These are phyloP conservation scores for Melinopterus prodromus DNA, from an alignment of 2,888 invertebrate genomes.

Conservation along the genomic window DNA sequence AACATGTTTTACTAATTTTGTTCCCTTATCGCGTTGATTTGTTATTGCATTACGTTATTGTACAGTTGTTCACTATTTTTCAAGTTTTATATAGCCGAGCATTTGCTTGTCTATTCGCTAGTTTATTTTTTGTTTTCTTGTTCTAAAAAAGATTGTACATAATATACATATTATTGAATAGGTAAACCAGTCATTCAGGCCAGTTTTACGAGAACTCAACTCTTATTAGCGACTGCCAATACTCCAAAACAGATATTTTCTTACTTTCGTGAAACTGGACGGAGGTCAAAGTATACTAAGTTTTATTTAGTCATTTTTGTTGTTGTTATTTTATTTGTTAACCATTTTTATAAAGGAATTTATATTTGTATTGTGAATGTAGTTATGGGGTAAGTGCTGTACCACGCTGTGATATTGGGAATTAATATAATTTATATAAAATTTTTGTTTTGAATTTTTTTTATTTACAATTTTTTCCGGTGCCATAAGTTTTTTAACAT, in stretches of 20 bases:
- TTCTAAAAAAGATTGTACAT: neutral
- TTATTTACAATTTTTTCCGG: constrained; percentile 5
- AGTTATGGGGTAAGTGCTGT: constrained; percentile 8
- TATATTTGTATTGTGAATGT: constrained; percentile 31
- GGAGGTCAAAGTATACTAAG: constrained; percentile 10
- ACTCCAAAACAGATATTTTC: neutral
- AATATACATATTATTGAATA: neutral
- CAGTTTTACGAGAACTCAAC: neutral
- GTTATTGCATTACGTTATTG: constrained; percentile 31
- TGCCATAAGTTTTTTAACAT: constrained; percentile 12
- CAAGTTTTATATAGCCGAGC: neutral
- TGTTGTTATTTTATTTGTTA: constrained; percentile 27
- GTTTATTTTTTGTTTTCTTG: neutral
- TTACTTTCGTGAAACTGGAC: constrained; percentile 4
- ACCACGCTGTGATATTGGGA: neutral
- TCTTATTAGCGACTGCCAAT: neutral
- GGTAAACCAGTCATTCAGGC: constrained; percentile 4
- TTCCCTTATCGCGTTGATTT: constrained; percentile 39
- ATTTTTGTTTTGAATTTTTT: neutral
- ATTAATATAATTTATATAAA: neutral
- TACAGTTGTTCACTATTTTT: constrained; percentile 13
- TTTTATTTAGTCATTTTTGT: constrained; percentile 25
- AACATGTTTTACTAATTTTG: constrained; percentile 43
- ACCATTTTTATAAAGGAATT: constrained; percentile 31
- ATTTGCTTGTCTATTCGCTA: constrained; percentile 6